A percentile compares a stretch with the other conserved stretches of the same genome.
Conservation (phyloP, 2,888 invertebrate genomes). For the Venustoraphidia nigricollis region DNA sequence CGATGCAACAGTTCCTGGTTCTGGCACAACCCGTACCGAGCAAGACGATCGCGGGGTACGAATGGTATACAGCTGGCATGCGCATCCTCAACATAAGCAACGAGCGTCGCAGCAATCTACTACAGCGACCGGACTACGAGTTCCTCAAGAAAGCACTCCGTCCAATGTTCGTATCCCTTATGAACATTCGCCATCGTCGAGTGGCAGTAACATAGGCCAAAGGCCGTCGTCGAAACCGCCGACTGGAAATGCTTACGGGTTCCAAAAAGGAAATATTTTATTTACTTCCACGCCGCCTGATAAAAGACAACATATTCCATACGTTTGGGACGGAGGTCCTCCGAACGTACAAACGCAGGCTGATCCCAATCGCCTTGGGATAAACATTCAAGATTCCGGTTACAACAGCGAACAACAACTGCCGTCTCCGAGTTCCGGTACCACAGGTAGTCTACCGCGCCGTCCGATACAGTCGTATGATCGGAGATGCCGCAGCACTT, state of each 20-base stretch:
- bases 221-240: not conserved
- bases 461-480: slow-evolving; percentile 26
- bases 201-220: no score
- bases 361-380: slow-evolving; percentile 8
- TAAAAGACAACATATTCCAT: slow-evolving; percentile 13
- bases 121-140: slow-evolving; percentile 7
- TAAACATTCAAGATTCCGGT: slow-evolving; percentile 28
- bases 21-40: slow-evolving; percentile 22
- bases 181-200: no score
- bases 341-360: slow-evolving; percentile 9
- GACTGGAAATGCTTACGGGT: slow-evolving; percentile 22
- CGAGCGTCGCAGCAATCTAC: slow-evolving; percentile 10
- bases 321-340: slow-evolving; percentile 12
- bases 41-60: slow-evolving; percentile 33
- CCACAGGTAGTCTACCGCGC: slow-evolving; percentile 17
- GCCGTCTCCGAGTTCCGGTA: slow-evolving; percentile 25
- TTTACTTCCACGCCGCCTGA: slow-evolving; percentile 34
- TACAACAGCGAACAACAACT: slow-evolving; percentile 35
- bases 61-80: slow-evolving; percentile 33
- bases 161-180: slow-evolving; percentile 5
- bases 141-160: slow-evolving; percentile 6
- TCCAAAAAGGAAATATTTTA: slow-evolving; percentile 34
- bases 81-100: slow-evolving; percentile 6
- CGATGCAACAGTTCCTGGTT: slow-evolving; percentile 25
- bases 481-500: slow-evolving; percentile 46